Evolutionary conservation across 2,113 vertebrate genomes (phyloP).

Genomic region (Thoracochromis brauschi): DNA sequence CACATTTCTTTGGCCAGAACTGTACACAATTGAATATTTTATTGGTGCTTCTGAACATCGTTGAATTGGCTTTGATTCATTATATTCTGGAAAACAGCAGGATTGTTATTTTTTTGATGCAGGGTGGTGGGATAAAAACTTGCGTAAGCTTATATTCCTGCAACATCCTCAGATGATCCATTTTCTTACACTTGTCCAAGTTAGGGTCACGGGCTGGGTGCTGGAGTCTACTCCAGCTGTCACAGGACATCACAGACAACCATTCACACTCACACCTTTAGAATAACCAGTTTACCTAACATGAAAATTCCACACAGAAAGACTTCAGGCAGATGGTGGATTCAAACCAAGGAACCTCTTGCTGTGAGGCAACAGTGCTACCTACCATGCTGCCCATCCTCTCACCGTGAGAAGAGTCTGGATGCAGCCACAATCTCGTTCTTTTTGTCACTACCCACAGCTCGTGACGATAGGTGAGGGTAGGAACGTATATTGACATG

Average conservation of each 20-base stretch:
- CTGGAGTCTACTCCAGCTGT: neutral
- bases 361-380: neutral
- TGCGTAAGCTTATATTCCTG: fast-evolving
- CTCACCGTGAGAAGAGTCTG: neutral
- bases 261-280: neutral
- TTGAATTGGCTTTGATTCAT: fast-evolving
- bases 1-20: neutral
- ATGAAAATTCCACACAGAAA: neutral
- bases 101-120: neutral
- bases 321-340: neutral
- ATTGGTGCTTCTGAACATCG: neutral
- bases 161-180: neutral
- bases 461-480: too few relatives aligned
- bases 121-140: neutral
- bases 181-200: neutral
- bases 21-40: neutral
- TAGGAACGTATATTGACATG: too few relatives aligned
- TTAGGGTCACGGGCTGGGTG: neutral
- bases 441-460: too few relatives aligned
- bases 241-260: neutral
- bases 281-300: neutral
- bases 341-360: fast-evolving
- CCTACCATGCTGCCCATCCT: neutral
- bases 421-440: neutral
- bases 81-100: neutral